Base-by-base conservation (phyloP, 2,797 vertebrate species). In the Merluccius polli region DNA sequence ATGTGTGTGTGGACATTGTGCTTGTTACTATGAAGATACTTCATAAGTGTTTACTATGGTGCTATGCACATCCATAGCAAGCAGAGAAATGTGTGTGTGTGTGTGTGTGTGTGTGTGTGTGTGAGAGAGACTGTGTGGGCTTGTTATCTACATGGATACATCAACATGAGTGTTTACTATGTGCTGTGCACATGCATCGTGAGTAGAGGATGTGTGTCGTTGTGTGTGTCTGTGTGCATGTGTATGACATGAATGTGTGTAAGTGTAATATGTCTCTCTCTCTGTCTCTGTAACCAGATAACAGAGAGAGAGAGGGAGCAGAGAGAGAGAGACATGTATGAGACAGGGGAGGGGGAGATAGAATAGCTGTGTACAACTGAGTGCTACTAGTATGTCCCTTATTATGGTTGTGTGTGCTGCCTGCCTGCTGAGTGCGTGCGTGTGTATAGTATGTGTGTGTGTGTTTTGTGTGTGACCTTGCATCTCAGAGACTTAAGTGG, bases 401-500 rank as follows among this genome's bases (percentile, higher is more conserved):
- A 29, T 65, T 13, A 21, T 18, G 2, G 68, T 81, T 33, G 77
- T 77, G 69, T 31, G 69, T 33, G 69, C 2, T 27, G 8, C 16
- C 10, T 63, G 52, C 16, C 10, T 65, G 16, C 2, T 31, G 30
- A 18, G 21, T 33, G 69, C 18, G 33, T 70, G 9, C 21, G 29
- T 33, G 31, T 59, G 48, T n/a, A 1, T 18, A 7, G 38, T 41
- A 9, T 41, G 38, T 41, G 21, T 59, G 21, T 10, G 44, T 48
- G 16, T 21, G 4, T 48, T 15, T 21, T 11, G 59, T 74, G 77
- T 65, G 76, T 75, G 80, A 86, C 84, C 85, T 87, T 82, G 85
- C 71, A 81, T 79, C 80, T 44, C 52, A 59, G 21, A 73, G 70
- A 82, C 80, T 83, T 79, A 67, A 79, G 81, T 79, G 83, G 76